Evolutionary conservation across 2,113 vertebrate species (phyloP), one percentile per base, ranked within the genome.

Genomic region (Psophia crepitans): DNA sequence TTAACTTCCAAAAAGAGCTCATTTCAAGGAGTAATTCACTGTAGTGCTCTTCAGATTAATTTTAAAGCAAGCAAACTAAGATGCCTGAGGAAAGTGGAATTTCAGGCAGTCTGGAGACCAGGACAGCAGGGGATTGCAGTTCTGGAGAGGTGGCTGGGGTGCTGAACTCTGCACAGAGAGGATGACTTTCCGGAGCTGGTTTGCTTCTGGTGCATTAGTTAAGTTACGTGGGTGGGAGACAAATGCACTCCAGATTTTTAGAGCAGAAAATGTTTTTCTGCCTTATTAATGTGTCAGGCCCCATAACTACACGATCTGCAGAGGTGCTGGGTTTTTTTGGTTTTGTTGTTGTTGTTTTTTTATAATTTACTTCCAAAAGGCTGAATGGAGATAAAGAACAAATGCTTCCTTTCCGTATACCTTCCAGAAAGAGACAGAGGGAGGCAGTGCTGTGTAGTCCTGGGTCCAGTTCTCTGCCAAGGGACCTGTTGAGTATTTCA

Each of bases 1-100:
- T 94, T 96, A 91, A 71, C 66, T 87, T 93, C 80, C 70, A 28
- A 17, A 41, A 80, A 89, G 75, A 87, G 44, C 68, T 91, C n/a
- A 65, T 76, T 89, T 95, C 73, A 85, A 87, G 74, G 64, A 84
- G 60, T 89, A 71, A 85, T 88, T 75, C 37, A 89, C 77, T 89
- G 57, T 73, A 87, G 75, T 70, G 79, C 66, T 68, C 57, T 84
- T 92, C 83, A 91, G 75, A 84, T 48, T 65, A 73, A 76, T 92
- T 95, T 86, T 89, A 83, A 79, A 90, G 61, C n/a, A 43, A 86
- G 71, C 84, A 69, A 65, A 84, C 41, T 71, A 75, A 92, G 91
- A 66, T 58, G 14, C n/a, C 51, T 49, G 49, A 89, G 18, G 58
- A 77, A 75, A 87, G 16, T 70, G 51, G 41, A 70, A 78, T 87